Percentiles rank a stretch among this genome's conserved stretches.
These are phyloP conservation scores for Cavia porcellus DNA, from an alignment of 2,113 vertebrate genomes.

Conservation along the genomic window DNA sequence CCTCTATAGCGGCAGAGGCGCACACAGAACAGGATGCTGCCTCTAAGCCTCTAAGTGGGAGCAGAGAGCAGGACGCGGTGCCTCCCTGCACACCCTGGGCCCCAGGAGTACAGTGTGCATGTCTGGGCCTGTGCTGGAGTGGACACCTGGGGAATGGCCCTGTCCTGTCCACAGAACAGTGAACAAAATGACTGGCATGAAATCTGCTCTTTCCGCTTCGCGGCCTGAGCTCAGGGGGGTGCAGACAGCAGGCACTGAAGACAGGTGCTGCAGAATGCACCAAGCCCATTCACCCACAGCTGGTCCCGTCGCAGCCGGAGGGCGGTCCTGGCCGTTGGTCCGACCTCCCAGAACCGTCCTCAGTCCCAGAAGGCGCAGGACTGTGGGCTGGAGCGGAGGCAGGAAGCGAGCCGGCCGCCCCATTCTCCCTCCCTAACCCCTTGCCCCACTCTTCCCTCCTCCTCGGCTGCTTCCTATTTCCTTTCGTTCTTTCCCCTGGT, in stretches of 20 bases:
- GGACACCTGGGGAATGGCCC: neutral
- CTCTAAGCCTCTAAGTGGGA: neutral
- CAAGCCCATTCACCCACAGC: neutral
- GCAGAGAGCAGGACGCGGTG: neutral
- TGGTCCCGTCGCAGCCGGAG: neutral
- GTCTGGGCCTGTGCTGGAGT: neutral
- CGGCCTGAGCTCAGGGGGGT: neutral
- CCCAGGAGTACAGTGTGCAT: neutral
- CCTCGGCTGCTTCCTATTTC: neutral
- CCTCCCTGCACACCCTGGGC: neutral
- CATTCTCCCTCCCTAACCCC: no score
- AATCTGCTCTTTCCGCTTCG: neutral
- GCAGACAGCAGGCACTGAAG: neutral
- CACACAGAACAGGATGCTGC: neutral
- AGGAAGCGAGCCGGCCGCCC: neutral
- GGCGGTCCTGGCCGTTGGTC: neutral
- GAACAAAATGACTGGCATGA: neutral
- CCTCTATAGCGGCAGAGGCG: neutral
- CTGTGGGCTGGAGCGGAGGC: neutral
- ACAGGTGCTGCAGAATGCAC: neutral
- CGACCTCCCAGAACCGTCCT: neutral
- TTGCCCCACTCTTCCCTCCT: no score
- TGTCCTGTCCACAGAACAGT: neutral
- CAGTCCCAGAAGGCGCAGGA: neutral
- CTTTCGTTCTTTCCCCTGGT: neutral